Conservation (phyloP, 2,888 invertebrate species). For the Hemistola chrysoprasaria region DNA sequence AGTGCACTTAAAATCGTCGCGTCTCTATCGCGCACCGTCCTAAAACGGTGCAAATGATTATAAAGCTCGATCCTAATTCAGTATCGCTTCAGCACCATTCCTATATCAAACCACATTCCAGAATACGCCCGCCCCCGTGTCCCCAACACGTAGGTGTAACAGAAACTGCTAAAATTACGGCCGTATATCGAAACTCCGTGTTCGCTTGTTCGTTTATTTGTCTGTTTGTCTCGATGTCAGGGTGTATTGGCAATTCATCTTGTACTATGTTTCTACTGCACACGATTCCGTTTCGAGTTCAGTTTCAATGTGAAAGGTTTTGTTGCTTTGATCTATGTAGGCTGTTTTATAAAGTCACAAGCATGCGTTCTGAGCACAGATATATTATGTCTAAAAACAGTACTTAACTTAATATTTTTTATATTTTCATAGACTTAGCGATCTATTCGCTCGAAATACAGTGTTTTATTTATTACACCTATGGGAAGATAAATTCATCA, state of each 20-base stretch:
- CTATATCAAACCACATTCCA: slow-evolving; percentile 22
- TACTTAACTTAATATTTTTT: too few species aligned
- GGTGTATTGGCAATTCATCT: slow-evolving; percentile 73
- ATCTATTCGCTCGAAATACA: too few species aligned
- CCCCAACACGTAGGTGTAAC: slow-evolving; percentile 67
- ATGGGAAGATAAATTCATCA: too few species aligned
- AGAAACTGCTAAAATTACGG: slow-evolving; percentile 71
- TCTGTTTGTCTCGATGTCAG: slow-evolving; percentile 52
- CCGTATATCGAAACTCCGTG: slow-evolving; percentile 70
- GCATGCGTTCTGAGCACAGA: too few species aligned
- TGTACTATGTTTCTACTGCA: slow-evolving; percentile 40
- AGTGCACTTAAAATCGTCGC: too few species aligned
- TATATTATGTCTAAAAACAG: too few species aligned
- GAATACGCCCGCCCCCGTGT: slow-evolving; percentile 46
- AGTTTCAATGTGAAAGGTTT: slow-evolving; percentile 6
- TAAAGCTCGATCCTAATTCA: too few species aligned
- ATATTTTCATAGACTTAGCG: too few species aligned
- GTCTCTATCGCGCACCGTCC: too few species aligned
- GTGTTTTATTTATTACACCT: too few species aligned
- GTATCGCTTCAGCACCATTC: background rate
- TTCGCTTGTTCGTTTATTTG: slow-evolving; percentile 60
- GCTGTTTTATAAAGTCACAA: background rate
- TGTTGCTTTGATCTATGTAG: background rate
- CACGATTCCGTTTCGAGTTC: slow-evolving; percentile 27
- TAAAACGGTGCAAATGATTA: too few species aligned